These are phyloP conservation scores for Nymphicus hollandicus DNA, from an alignment of 2,113 vertebrate species.

Conservation along the genomic window DNA sequence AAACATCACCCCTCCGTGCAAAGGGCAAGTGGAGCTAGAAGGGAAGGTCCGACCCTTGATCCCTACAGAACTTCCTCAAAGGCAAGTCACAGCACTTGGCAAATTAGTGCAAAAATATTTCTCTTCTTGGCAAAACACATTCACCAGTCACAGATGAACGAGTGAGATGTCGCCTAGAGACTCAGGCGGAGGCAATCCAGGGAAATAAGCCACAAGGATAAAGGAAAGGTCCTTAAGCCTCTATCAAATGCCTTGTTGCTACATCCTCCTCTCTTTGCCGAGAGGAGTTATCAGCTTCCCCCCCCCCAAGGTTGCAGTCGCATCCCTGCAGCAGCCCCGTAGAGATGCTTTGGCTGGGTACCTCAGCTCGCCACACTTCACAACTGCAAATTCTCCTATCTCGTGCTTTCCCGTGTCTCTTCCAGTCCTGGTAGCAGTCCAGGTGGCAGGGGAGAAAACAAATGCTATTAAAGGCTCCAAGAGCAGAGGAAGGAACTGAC, in stretches of 20 bases:
- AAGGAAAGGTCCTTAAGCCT: background rate
- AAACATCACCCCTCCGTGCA: background rate
- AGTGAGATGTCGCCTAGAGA: constrained; percentile 1
- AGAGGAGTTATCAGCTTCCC: background rate
- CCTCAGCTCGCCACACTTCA: background rate
- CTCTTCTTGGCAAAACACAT: constrained; percentile 29
- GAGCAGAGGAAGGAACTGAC: background rate
- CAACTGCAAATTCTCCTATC: background rate
- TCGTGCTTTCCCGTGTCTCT: background rate
- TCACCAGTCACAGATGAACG: background rate
- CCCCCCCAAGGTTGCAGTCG: background rate
- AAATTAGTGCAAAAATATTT: constrained; percentile 27
- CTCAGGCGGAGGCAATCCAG: background rate
- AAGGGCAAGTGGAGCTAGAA: background rate
- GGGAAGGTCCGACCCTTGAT: background rate
- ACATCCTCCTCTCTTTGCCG: background rate
- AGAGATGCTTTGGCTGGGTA: background rate
- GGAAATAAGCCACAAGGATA: background rate
- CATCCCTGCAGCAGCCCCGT: background rate
- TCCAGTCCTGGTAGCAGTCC: background rate
- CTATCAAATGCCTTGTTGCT: background rate
- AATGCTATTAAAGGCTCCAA: background rate
- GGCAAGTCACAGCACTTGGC: constrained; percentile 12
- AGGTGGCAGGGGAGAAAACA: background rate
- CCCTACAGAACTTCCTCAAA: background rate